These are phyloP conservation scores for Hestina assimilis DNA, from an alignment of 1,140 invertebrate species.

Conservation along the genomic window DNA sequence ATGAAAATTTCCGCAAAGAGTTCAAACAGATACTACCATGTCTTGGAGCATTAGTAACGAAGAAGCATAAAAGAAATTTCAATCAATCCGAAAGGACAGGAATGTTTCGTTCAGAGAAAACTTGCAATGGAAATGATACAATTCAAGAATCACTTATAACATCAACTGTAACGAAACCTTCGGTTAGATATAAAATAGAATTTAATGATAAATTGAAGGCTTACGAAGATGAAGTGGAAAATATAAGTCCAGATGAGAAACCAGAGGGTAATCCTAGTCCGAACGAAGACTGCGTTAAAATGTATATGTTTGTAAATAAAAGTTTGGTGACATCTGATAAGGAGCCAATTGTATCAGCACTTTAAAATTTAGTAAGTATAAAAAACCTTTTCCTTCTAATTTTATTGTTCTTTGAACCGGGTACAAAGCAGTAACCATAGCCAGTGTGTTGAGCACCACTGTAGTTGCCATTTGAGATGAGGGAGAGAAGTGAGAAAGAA, in stretches of 20 bases:
- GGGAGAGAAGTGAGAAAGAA: too few relatives aligned
- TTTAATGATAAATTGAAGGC: conserved; percentile 60
- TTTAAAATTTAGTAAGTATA: conserved; percentile 58
- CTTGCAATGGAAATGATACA: conserved; percentile 86
- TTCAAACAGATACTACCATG: conserved; percentile 90
- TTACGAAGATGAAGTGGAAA: conserved; percentile 57
- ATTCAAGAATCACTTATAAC: conserved; percentile 84
- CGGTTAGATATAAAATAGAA: conserved; percentile 67
- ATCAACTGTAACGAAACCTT: conserved; percentile 60
- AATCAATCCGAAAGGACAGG: conserved; percentile 67
- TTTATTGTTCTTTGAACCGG: too few relatives aligned
- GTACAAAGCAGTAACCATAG: too few relatives aligned
- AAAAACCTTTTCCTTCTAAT: too few relatives aligned
- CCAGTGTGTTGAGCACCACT: too few relatives aligned
- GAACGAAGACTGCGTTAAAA: conserved; percentile 68
- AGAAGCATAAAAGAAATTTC: conserved; percentile 56
- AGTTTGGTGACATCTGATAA: conserved; percentile 60
- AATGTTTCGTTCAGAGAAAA: conserved; percentile 79
- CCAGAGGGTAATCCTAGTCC: conserved; percentile 60
- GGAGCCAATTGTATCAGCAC: conserved; percentile 65
- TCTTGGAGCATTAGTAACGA: conserved; percentile 78
- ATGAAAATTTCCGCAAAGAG: conserved; percentile 98
- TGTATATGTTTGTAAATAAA: conserved; percentile 74
- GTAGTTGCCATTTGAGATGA: too few relatives aligned
- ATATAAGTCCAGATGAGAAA: conserved; percentile 68